A percentile compares a stretch with the other conserved stretches of the same genome.
phyloP scores from a whole-genome alignment of 1,140 invertebrate genomes.

The Wiebesia pumilae region DNA sequence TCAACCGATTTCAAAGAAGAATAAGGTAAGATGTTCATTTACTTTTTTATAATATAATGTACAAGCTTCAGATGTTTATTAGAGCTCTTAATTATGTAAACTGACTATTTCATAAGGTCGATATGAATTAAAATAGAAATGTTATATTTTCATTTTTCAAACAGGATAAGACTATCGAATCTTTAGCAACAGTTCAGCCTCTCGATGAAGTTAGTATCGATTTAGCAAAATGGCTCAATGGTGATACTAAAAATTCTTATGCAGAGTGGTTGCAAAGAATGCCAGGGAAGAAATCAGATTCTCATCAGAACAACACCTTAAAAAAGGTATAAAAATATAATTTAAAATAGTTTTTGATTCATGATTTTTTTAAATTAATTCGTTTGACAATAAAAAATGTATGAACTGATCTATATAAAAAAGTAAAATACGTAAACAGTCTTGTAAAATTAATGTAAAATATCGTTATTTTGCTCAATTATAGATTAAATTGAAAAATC shows the following conservation, averaged over 20 bases:
- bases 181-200: slow-evolving; percentile 74
- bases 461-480: no score
- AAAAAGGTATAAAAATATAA: slow-evolving; percentile 60
- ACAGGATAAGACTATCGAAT: slow-evolving; percentile 77
- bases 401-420: no score
- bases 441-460: no score
- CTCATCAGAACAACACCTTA: slow-evolving; percentile 61
- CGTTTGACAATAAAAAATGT: background rate
- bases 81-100: no score
- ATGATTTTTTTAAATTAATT: slow-evolving; percentile 17
- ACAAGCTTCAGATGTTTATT: no score
- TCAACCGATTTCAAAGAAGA: slow-evolving; percentile 76
- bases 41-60: no score
- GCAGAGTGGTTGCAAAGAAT: slow-evolving; percentile 81
- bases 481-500: no score
- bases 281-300: slow-evolving; percentile 69
- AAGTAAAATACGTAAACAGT: no score
- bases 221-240: slow-evolving; percentile 84
- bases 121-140: background rate
- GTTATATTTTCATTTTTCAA: background rate
- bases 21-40: slow-evolving; percentile 67
- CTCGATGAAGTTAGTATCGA: slow-evolving; percentile 82
- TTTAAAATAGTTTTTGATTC: background rate
- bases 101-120: no score
- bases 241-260: slow-evolving; percentile 84